Percentiles rank a stretch among this genome's conserved stretches.
phyloP scores from a whole-genome alignment of 1,140 invertebrate species.

The Campodea augens region DNA sequence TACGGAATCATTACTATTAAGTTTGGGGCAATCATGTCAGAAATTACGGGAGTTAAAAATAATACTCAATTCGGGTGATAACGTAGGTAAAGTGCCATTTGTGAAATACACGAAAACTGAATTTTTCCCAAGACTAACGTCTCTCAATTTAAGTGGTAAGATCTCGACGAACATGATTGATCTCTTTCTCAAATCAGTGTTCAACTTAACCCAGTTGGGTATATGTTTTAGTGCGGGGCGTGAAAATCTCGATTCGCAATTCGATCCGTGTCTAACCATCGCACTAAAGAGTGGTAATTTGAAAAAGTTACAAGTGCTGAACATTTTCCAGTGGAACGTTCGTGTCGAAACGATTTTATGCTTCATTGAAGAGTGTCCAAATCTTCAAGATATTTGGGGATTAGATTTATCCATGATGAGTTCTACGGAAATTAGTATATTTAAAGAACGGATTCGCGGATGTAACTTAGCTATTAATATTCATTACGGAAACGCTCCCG shows the following conservation, averaged over 20 bases:
- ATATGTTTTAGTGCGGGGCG: too few relatives aligned
- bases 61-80: too few relatives aligned
- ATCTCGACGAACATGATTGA: slow-evolving; percentile 1
- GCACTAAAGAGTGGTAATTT: too few relatives aligned
- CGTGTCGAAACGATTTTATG: background rate
- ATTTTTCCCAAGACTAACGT: slow-evolving; percentile 4
- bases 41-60: too few relatives aligned
- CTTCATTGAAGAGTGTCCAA: background rate
- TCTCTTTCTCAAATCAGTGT: background rate
- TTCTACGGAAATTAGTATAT: background rate
- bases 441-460: background rate
- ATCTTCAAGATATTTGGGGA: slow-evolving; percentile 3
- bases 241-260: too few relatives aligned
- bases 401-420: slow-evolving; percentile 4
- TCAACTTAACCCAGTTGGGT: background rate
- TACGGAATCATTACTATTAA: too few relatives aligned
- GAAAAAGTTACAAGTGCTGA: background rate
- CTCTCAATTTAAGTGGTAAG: slow-evolving; percentile 1
- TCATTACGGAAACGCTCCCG: background rate
- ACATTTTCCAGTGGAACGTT: slow-evolving; percentile 6
- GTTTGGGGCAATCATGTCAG: too few relatives aligned
- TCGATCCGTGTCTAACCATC: too few relatives aligned
- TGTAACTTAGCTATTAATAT: background rate
- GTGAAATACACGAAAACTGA: too few relatives aligned
- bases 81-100: too few relatives aligned